Evolutionary conservation across 2,113 vertebrate genomes (phyloP), one percentile per base, ranked within the genome.

Genomic region (Shinisaurus crocodilurus): DNA sequence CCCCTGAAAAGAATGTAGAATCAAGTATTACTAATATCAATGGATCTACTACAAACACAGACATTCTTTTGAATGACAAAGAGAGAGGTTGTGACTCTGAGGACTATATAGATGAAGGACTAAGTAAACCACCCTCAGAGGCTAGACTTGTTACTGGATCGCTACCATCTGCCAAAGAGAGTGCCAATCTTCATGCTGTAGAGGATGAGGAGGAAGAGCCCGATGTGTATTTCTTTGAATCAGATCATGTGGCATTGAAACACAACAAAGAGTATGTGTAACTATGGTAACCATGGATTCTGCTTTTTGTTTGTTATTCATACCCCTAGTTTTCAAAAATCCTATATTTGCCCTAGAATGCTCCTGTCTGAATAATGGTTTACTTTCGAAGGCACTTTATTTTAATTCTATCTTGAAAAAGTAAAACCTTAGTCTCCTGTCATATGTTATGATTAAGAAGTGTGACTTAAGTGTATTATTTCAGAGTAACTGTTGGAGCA

Each of bases 221-320:
- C 89, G 99, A 99, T 93, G 99, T 99, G 93, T 99, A 99, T 98
- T 99, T 98, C 97, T 99, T 99, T 98, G 99, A 99, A 97, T 99
- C 99, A 82, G 99, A 99, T 98, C 99, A 99, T 98, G 98, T 99
- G 98, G 99, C 99, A 96, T 98, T 99, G 96, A 99, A 99, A 99
- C 99, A 99, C 98, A 99, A 99, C 98, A 99, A 99, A 99, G 99
- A 99, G 99, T 99, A 99, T 97, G 99, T 99, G 97, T 97, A 96
- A 98, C 96, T 96, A 98, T 97, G 98, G 97, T 98, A 97, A 98
- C 98, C 97, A 96, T 98, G 97, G 97, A 96, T 96, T 97, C 97
- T 97, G 97, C 96, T 97, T 97, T 88, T 97, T 96, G 97, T 96
- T 97, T 96, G 94, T 95, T 96, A 96, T 90, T 93, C 82, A 94